Base-by-base conservation (phyloP, 2,113 vertebrate genomes). In the Nannobrachium achirus region DNA sequence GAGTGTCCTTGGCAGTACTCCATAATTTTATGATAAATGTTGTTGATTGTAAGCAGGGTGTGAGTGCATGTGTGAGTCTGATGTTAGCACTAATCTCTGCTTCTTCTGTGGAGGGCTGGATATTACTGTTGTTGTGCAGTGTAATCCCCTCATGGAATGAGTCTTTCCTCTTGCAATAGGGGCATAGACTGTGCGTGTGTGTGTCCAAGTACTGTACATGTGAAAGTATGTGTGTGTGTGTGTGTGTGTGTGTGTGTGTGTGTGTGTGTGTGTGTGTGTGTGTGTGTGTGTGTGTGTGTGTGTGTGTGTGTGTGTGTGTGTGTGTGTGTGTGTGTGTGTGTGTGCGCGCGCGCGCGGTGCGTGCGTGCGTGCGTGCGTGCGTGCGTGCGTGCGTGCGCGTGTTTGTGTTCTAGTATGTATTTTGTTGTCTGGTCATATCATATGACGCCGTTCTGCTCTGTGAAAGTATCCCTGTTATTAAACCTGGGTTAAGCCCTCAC, bases 381-480 rank as follows among this genome's bases (percentile, higher is more conserved):
- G 15, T 73, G 55, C 2, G 14, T 77, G 33, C n/a, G 20, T 52
- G 63, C 50, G 44, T 8, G 44, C 33, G 52, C 55, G 7, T 40
- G 20, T 40, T 25, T 15, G 56, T n/a, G 56, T 57, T 25, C 38
- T 10, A 11, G 44, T 46, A 14, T 52, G 18, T 8, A 14, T 8
- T 67, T 66, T 75, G 57, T 53, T 82, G 75, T 87, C 79, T 80
- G 74, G 84, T 88, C 85, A 82, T 81, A 85, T 88, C 85, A 82
- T 81, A 85, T 87, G 84, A 90, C 53, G 71, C 78, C 40, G 79
- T 81, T 86, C 77, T 82, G 78, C 82, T 78, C 82, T 52, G 63
- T n/a, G 70, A 83, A 86, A 82, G 88, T 66, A 76, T 73, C 80
- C 60, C 71, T 79, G 76, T 83, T 88, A 88, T 89, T 91, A 90